Conservation (phyloP, 2,888 invertebrate genomes). For the Cancer borealis region DNA sequence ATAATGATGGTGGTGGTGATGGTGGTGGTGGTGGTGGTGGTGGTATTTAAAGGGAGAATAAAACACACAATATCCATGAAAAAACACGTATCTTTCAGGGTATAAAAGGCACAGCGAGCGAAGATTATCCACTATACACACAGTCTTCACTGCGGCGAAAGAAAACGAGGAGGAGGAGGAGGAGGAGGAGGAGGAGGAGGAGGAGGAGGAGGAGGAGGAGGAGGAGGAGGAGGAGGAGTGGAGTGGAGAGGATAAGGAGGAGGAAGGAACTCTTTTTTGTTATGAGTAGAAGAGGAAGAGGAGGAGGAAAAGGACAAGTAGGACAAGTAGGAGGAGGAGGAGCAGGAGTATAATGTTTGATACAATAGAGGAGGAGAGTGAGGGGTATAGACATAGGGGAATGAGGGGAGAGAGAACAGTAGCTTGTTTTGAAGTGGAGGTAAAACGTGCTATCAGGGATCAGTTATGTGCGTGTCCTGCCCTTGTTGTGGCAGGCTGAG, state of each 20-base stretch:
- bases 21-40: neutral
- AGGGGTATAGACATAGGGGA: neutral
- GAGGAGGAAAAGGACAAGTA: neutral
- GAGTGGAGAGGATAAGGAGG: neutral
- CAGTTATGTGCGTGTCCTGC: too few relatives aligned
- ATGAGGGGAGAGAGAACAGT: too few relatives aligned
- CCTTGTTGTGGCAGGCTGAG: neutral
- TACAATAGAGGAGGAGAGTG: neutral
- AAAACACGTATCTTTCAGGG: neutral
- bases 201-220: neutral
- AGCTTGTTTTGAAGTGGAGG: too few relatives aligned
- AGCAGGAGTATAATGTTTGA: neutral
- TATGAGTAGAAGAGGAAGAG: neutral
- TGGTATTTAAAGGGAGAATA: neutral
- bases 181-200: constrained; percentile 24
- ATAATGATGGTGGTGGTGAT: neutral
- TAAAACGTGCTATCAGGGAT: too few relatives aligned
- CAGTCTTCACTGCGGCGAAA: neutral
- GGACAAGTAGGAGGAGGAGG: neutral
- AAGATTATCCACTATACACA: constrained; percentile 33
- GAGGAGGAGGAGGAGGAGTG: neutral
- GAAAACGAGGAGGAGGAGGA: too few relatives aligned
- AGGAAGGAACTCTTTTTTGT: neutral
- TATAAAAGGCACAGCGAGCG: constrained; percentile 23
- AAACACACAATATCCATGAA: neutral